Evolutionary conservation across 2,888 invertebrate species (phyloP).

Genomic region (Andrena trimmerana): DNA sequence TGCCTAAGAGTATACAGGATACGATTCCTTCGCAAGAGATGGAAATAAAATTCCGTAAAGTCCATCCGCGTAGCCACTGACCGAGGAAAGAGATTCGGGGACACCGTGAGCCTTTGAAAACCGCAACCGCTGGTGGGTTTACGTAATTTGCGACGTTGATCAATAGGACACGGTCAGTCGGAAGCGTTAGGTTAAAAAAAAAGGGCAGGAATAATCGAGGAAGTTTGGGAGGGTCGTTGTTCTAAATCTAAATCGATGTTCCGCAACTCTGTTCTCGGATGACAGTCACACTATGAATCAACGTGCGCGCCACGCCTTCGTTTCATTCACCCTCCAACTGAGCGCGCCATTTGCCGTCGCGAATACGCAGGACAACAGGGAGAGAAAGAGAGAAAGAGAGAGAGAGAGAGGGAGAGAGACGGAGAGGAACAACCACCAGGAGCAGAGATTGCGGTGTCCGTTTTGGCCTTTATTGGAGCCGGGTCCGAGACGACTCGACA

Average conservation of each 20-base stretch:
- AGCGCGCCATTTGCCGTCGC: slow-evolving; percentile 42
- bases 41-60: neutral
- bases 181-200: neutral
- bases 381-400: slow-evolving; percentile 27
- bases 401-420: slow-evolving; percentile 1
- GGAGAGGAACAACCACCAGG: slow-evolving; percentile 24
- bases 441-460: slow-evolving; percentile 55
- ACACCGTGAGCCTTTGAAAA: neutral
- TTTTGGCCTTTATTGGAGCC: slow-evolving; percentile 62
- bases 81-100: neutral
- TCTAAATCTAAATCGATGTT: slow-evolving; percentile 48
- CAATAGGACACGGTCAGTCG: neutral
- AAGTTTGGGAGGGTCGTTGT: slow-evolving; percentile 22
- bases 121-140: neutral
- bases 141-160: neutral
- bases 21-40: neutral
- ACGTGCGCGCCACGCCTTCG: slow-evolving; percentile 65
- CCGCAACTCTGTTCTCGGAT: slow-evolving; percentile 45
- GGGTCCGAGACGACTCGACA: slow-evolving; percentile 43
- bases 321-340: slow-evolving; percentile 67
- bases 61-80: neutral
- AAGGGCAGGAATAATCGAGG: slow-evolving; percentile 21
- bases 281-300: slow-evolving; percentile 64
- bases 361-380: slow-evolving; percentile 28
- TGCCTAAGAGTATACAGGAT: neutral